Percentiles rank a stretch among this genome's conserved stretches.
phyloP scores from a whole-genome alignment of 1,140 invertebrate genomes.

The Musca domestica region DNA sequence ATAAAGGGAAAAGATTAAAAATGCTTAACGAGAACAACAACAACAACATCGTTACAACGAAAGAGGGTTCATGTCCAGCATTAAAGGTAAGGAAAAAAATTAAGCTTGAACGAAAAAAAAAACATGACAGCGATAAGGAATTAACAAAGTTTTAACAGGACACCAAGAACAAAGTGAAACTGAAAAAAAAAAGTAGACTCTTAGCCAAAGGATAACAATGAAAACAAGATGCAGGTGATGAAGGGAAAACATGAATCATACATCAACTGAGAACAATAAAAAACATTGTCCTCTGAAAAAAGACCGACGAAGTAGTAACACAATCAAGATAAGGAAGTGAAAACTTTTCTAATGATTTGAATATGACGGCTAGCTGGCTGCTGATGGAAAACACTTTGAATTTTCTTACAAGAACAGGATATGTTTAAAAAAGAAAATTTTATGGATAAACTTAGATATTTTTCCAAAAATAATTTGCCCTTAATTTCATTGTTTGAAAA shows the following conservation, averaged over 20 bases:
- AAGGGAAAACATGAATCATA: slow-evolving; percentile 19
- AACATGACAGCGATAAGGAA: background rate
- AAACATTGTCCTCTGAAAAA: background rate
- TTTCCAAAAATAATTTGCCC: slow-evolving; percentile 8
- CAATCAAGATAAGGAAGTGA: background rate
- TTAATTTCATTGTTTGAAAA: background rate
- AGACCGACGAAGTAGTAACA: background rate
- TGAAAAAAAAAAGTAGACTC: background rate
- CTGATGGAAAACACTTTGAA: no score
- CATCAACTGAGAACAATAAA: slow-evolving; percentile 1
- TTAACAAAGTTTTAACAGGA: background rate
- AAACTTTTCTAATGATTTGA: slow-evolving; percentile 20
- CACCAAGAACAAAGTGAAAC: background rate
- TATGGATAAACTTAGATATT: slow-evolving; percentile 15
- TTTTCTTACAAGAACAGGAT: no score
- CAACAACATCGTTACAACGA: no score
- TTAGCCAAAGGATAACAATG: background rate
- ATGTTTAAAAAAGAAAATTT: background rate
- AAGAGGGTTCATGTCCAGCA: background rate
- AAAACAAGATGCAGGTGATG: background rate
- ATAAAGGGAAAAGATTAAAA: background rate
- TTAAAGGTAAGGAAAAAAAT: background rate
- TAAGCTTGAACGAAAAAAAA: background rate
- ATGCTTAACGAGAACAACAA: background rate
- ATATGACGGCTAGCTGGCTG: background rate